These are phyloP conservation scores for Drosophila rubida DNA, from an alignment of 2,888 invertebrate genomes.

Conservation along the genomic window DNA sequence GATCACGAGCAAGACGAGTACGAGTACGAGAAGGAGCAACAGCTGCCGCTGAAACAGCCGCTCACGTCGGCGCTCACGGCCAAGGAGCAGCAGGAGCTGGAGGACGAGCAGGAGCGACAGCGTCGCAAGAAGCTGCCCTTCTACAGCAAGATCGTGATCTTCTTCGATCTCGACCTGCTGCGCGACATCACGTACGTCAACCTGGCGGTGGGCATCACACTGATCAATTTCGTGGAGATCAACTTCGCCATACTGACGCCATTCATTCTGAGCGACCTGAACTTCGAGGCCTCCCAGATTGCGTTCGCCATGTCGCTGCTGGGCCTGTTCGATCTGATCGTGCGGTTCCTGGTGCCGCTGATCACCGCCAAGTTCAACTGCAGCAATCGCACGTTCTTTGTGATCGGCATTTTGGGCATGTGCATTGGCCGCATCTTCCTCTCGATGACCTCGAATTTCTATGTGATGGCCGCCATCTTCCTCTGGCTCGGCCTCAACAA, in stretches of 20 bases:
- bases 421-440: slow-evolving; percentile 87
- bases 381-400: slow-evolving; percentile 89
- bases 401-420: slow-evolving; percentile 89
- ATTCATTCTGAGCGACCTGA: slow-evolving; percentile 89
- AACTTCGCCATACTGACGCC: slow-evolving; percentile 92
- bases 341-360: slow-evolving; percentile 89
- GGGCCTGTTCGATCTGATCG: slow-evolving; percentile 88
- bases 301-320: slow-evolving; percentile 90
- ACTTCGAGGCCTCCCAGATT: slow-evolving; percentile 86
- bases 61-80: slow-evolving; percentile 34
- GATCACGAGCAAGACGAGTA: slow-evolving; percentile 38
- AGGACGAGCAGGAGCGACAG: slow-evolving; percentile 62
- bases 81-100: slow-evolving; percentile 56
- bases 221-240: slow-evolving; percentile 90
- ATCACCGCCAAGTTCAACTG: slow-evolving; percentile 89
- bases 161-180: slow-evolving; percentile 90
- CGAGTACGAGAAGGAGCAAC: slow-evolving; percentile 16
- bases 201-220: slow-evolving; percentile 89
- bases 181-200: slow-evolving; percentile 89
- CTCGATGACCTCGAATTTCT: slow-evolving; percentile 86
- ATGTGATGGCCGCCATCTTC: slow-evolving; percentile 86
- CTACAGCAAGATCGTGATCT: slow-evolving; percentile 87
- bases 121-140: slow-evolving; percentile 85
- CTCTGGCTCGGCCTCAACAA: slow-evolving; percentile 90
- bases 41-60: slow-evolving; percentile 16